Percentiles rank a stretch among this genome's conserved stretches.
These are phyloP conservation scores for Matsumyia berberina DNA, from an alignment of 2,888 invertebrate genomes.

Conservation along the genomic window DNA sequence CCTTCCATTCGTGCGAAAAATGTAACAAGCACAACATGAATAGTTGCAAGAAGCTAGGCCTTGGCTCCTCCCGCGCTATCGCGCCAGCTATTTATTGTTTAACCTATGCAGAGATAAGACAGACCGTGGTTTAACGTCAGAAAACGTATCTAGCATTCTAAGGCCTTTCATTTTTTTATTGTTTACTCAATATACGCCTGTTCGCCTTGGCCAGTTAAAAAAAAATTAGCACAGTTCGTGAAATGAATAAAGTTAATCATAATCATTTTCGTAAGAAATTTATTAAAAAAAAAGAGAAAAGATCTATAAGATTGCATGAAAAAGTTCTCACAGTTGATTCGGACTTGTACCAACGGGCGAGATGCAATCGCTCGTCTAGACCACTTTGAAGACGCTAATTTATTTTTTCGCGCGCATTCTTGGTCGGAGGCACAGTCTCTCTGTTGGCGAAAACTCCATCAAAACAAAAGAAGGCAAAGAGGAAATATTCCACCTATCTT, in stretches of 20 bases:
- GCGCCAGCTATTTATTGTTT: no score
- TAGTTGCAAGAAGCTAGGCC: no score
- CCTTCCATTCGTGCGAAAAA: no score
- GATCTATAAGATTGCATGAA: conserved; percentile 49
- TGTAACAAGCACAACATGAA: no score
- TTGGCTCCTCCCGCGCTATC: no score
- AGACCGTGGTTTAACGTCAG: no score
- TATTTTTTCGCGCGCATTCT: conserved; percentile 56
- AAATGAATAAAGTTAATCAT: not conserved
- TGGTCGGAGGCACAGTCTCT: conserved; percentile 21
- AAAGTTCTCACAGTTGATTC: conserved; percentile 64
- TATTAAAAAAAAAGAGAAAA: not conserved
- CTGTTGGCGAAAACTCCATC: conserved; percentile 20
- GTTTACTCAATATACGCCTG: no score
- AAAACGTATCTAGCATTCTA: no score
- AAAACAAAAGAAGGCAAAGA: conserved; percentile 43
- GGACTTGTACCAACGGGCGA: conserved; percentile 47
- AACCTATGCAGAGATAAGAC: no score
- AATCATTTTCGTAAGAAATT: conserved; percentile 27
- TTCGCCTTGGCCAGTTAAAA: not conserved
- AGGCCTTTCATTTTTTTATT: no score
- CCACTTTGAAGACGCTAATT: conserved; percentile 63
- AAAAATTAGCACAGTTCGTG: not conserved
- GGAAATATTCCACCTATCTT: conserved; percentile 43
- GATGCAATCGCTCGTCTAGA: conserved; percentile 68